phyloP scores from a whole-genome alignment of 2,797 vertebrate species.

The Erpetoichthys calabaricus region DNA sequence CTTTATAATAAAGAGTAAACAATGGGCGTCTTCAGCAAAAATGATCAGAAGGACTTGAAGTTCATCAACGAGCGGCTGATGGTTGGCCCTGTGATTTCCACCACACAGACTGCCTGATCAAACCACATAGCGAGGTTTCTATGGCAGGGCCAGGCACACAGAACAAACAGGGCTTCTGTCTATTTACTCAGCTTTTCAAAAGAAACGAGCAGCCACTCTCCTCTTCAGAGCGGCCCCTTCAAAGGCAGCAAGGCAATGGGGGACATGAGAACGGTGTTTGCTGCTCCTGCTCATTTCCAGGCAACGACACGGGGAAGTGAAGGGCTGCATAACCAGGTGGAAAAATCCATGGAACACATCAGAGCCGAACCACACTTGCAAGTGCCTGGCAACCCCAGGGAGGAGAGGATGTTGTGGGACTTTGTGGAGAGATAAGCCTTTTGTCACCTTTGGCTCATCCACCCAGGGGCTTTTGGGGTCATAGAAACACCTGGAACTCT shows the following conservation, averaged over 20 bases:
- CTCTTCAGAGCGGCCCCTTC: conserved; percentile 18
- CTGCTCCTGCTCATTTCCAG: conserved; percentile 27
- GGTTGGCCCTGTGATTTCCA: no score
- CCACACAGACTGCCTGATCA: conserved; percentile 18
- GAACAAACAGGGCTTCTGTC: conserved; percentile 17
- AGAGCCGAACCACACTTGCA: conserved; percentile 8
- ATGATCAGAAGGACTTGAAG: no score
- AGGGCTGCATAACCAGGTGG: conserved; percentile 27
- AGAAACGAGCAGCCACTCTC: conserved; percentile 9
- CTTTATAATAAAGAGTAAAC: no score
- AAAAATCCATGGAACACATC: conserved; percentile 25
- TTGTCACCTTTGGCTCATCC: no score
- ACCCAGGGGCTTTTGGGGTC: no score
- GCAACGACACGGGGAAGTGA: conserved; percentile 24
- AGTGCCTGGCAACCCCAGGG: no score
- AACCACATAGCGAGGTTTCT: conserved; percentile 28
- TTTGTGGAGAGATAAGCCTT: no score
- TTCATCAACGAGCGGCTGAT: no score
- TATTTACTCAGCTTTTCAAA: conserved; percentile 3
- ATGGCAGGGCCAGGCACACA: conserved; percentile 26
- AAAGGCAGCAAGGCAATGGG: conserved; percentile 24
- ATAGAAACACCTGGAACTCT: no score
- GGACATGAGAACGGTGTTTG: conserved; percentile 21
- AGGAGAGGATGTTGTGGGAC: no score
- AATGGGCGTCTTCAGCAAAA: no score